Conservation (phyloP, 2,888 invertebrate species). For the Lysandra bellargus region DNA sequence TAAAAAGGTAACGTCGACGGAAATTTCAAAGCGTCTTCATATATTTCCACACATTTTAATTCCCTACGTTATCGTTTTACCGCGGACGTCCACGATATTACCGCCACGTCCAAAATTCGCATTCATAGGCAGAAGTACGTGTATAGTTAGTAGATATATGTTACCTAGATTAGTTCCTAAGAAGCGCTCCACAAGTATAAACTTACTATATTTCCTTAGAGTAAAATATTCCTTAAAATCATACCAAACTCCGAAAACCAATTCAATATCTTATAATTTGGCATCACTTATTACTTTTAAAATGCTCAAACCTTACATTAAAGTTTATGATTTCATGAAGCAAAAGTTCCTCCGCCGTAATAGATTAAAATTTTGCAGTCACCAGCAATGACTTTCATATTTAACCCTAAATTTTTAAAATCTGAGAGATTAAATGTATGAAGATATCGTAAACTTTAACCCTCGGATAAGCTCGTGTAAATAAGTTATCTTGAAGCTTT, state of each 20-base stretch:
- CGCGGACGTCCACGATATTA: no score
- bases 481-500: background rate
- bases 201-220: background rate
- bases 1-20: no score
- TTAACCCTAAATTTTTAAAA: conserved; percentile 1
- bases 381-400: background rate
- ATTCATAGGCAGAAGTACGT: no score
- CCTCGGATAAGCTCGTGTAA: background rate
- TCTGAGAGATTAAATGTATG: background rate
- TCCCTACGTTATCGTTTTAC: no score
- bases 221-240: background rate
- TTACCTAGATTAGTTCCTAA: no score
- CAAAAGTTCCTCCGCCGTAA: background rate
- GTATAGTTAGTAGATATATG: no score
- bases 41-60: no score
- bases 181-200: background rate
- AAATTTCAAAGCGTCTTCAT: no score
- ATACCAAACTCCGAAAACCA: background rate
- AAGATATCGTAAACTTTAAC: conserved; percentile 3
- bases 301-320: background rate
- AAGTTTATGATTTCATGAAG: conserved; percentile 15
- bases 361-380: conserved; percentile 17
- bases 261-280: background rate
- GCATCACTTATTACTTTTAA: background rate
- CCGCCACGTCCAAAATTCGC: no score